Evolutionary conservation across 2,888 invertebrate species (phyloP), one percentile per base, ranked within the genome.

Genomic region (Nezara viridula): DNA sequence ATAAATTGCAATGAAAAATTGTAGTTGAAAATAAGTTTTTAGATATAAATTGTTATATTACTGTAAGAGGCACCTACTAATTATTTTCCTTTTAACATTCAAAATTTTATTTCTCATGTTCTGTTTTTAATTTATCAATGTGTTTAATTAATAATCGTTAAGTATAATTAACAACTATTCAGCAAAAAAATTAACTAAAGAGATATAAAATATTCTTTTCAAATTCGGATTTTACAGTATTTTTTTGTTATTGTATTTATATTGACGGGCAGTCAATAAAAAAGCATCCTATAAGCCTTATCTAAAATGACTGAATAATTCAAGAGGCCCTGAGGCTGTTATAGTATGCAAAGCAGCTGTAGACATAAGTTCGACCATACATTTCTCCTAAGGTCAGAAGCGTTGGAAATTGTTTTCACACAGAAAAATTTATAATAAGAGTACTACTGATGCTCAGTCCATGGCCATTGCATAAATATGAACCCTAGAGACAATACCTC

Each of bases 221-320:
- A 19, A 21, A 37, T 73, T 37, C 19, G 19, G 6, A 7, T 37
- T 7, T 21, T 19, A 32, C 19, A 27, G 16, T 37, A 14, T 60
- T 27, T 4, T 9, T 12, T 27, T 27, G 27, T 60, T 60, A 27
- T 55, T n/a, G 1, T 55, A 66, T 66, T 14, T 32, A 19, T 73
- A 73, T 73, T 73, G 66, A 37, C 66, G 37, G 3, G 4, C 9
- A 73, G 66, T 73, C 66, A 37, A 73, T 73, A 37, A 37, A 37
- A 73, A 37, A 37, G 37, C 66, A 73, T 19, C 66, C 19, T 37
- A 37, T 73, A 73, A 73, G 66, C 66, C 32, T 73, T 32, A 73
- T 73, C 66, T 73, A 37, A 73, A 73, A 32, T 73, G 16, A 7
- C 37, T 73, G 66, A 73, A 73, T 73, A 37, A 73, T 73, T 73